These are phyloP conservation scores for Argyra leucocephala DNA, from an alignment of 2,888 invertebrate genomes.

Conservation along the genomic window DNA sequence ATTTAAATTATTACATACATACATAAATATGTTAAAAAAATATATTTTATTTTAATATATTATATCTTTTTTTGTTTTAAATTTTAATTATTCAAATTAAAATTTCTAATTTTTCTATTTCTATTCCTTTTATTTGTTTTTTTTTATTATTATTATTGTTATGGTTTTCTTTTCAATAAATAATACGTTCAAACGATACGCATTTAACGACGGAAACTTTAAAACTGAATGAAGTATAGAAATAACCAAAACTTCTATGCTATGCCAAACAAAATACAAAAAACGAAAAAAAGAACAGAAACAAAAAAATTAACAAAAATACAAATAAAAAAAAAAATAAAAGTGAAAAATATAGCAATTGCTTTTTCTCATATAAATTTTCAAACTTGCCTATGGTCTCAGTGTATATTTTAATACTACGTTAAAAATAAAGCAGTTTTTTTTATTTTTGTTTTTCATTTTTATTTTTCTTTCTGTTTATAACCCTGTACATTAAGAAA, in stretches of 20 bases:
- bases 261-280: neutral
- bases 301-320: neutral
- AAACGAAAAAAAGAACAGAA: neutral
- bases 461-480: neutral
- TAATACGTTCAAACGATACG: neutral
- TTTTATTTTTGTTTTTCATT: neutral
- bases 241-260: constrained; percentile 6
- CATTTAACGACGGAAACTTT: constrained; percentile 9
- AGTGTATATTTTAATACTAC: constrained; percentile 3
- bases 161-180: neutral
- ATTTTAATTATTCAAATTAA: too few relatives aligned
- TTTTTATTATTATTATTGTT: neutral
- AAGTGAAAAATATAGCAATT: neutral
- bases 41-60: too few relatives aligned
- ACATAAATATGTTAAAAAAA: too few relatives aligned
- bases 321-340: neutral
- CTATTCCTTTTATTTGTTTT: neutral
- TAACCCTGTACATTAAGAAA: too few relatives aligned
- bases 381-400: constrained; percentile 6
- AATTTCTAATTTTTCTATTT: too few relatives aligned
- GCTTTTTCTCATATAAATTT: neutral
- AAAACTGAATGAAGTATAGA: constrained; percentile 8
- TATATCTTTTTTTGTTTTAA: too few relatives aligned
- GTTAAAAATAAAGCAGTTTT: neutral
- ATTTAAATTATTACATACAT: too few relatives aligned